Base-by-base conservation (phyloP, 1,140 invertebrate genomes). In the Habropoda laboriosa region DNA sequence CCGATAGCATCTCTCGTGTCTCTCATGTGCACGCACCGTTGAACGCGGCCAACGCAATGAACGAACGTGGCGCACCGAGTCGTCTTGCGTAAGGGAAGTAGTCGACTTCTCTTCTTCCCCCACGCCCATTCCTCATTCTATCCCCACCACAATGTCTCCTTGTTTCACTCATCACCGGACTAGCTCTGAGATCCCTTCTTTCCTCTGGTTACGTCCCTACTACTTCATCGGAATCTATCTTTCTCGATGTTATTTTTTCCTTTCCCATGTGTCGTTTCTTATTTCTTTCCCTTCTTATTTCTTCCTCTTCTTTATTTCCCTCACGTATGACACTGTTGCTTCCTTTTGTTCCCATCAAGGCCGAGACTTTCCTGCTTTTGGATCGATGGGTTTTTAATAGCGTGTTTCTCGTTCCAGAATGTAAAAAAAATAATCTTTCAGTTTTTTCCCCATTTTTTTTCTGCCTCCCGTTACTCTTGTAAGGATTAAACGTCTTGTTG, bases 1-100 rank as follows among this genome's bases (percentile, higher is more conserved):
- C 88, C 87, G 90, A 90, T 90, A 90, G 88, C 88, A 91, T 91
- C 90, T 91, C 89, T 86, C 87, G 85, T 85, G 86, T 89, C 87
- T 87, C 74, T 85, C 80, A 72, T 85, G 83, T 90, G 88, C 89
- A 90, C 89, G 89, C 89, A 90, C 88, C 87, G 89, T 88, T 90
- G 89, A 86, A 85, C 84, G 84, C 84, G 74, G 38, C 74, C 74
- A 38, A 80, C 78, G 70, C 78, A 80, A 61, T 70, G 53, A 82
- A 70, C 80, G 68, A 82, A 80, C 81, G 70, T 67, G 77, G 66
- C 63, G 77, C 77, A 74, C 64, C 71, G 63, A 87, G 87, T 87
- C 83, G 74, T 86, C 85, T 88, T 88, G 86, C 87, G 87, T 89
- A 89, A 88, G 85, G 64, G 76, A 88, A 83, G 86, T 89, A 88